Conservation (phyloP, 2,797 vertebrate genomes). For the Notoglanidium macrostoma region DNA sequence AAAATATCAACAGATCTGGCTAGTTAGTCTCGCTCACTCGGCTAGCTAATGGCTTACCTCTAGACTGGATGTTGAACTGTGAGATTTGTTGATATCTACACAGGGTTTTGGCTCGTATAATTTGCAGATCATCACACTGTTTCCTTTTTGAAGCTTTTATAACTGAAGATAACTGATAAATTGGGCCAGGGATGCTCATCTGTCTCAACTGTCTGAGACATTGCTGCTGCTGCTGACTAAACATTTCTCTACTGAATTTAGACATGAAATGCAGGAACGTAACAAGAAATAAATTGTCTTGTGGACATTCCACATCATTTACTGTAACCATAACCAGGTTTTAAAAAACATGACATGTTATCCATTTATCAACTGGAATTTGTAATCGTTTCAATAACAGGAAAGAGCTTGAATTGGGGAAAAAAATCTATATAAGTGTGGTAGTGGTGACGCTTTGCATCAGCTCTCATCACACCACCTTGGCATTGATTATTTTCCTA, state of each 20-base stretch:
- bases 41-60: neutral
- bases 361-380: neutral
- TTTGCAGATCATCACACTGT: neutral
- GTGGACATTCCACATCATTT: neutral
- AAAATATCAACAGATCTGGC: neutral
- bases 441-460: neutral
- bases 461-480: neutral
- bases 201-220: neutral
- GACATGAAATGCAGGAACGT: neutral
- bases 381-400: neutral
- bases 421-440: neutral
- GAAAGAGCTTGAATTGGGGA: neutral
- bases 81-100: neutral
- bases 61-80: neutral
- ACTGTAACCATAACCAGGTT: neutral
- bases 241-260: neutral
- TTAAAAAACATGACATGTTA: neutral
- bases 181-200: neutral
- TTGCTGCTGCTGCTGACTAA: neutral
- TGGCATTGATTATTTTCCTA: neutral
- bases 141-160: neutral
- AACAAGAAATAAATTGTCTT: neutral
- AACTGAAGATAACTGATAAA: neutral
- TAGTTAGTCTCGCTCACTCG: neutral
- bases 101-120: neutral